Percentiles rank a stretch among this genome's conserved stretches.
These are phyloP conservation scores for Engystomops pustulosus DNA, from an alignment of 2,113 vertebrate species.

Conservation along the genomic window DNA sequence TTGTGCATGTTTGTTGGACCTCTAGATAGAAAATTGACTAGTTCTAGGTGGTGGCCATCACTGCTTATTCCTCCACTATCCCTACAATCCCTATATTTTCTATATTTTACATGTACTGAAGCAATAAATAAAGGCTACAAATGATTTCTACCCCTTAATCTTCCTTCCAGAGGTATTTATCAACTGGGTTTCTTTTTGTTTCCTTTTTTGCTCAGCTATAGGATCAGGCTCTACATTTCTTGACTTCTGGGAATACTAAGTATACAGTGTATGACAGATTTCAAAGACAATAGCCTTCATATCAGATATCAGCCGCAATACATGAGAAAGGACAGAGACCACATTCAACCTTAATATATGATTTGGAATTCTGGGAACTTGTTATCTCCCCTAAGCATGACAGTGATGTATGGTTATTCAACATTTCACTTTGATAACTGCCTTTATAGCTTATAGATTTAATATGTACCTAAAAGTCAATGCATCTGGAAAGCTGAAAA, in stretches of 20 bases:
- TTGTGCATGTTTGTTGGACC: no score
- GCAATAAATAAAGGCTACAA: no score
- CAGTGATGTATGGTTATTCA: constrained; percentile 15
- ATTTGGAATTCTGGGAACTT: not conserved
- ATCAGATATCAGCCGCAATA: not conserved
- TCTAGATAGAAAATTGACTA: no score
- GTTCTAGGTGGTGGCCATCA: no score
- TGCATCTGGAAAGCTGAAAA: not conserved
- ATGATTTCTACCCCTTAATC: no score
- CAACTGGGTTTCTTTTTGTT: no score
- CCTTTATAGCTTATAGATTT: not conserved
- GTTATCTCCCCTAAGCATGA: constrained; percentile 3
- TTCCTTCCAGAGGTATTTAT: no score
- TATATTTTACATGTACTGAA: no score
- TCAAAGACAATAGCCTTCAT: not conserved
- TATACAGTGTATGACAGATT: not conserved
- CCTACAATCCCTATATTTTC: no score
- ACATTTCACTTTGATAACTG: constrained; percentile 5
- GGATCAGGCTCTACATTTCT: not conserved
- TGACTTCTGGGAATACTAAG: not conserved
- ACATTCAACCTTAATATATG: not conserved
- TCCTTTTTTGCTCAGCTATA: not conserved
- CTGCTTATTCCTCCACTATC: no score
- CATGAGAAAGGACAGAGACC: not conserved
- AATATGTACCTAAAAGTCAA: not conserved